phyloP scores from a whole-genome alignment of 2,797 vertebrate species.

The Pseudochirops corinnae region DNA sequence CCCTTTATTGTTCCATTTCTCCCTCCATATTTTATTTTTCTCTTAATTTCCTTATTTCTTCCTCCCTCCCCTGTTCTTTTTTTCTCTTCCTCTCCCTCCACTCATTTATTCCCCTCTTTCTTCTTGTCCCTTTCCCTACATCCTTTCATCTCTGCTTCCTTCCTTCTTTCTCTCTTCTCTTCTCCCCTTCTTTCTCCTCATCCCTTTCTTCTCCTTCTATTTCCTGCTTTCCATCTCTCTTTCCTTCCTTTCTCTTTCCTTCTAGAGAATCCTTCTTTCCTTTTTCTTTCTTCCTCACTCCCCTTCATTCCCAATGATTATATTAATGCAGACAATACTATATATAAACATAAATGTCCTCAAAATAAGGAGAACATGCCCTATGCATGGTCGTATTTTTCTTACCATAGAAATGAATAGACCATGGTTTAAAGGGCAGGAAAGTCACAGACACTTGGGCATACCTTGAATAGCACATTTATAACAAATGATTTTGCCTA shows the following conservation, averaged over 20 bases:
- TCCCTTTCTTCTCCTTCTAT: background rate
- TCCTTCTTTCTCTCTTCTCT: background rate
- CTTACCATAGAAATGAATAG: constrained; percentile 76
- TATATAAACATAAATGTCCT: constrained; percentile 73
- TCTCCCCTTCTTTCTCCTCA: background rate
- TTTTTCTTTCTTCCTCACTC: background rate
- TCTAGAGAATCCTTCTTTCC: background rate
- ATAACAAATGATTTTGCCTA: constrained; percentile 62
- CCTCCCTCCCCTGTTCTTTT: background rate
- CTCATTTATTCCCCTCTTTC: background rate
- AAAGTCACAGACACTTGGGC: constrained; percentile 73
- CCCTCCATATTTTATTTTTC: background rate
- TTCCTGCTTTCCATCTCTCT: background rate
- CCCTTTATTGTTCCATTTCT: background rate
- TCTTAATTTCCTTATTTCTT: background rate
- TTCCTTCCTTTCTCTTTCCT: background rate
- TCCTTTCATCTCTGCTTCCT: background rate
- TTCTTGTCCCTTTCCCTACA: background rate
- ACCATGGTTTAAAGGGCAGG: constrained; percentile 78
- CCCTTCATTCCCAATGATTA: constrained; percentile 79
- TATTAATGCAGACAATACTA: constrained; percentile 75
- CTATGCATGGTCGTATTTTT: constrained; percentile 69
- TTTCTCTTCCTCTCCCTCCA: background rate
- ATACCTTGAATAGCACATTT: constrained; percentile 61
- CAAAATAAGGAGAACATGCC: constrained; percentile 78